These are phyloP conservation scores for Lepidurus couesii DNA, from an alignment of 1,140 invertebrate species.

Conservation along the genomic window DNA sequence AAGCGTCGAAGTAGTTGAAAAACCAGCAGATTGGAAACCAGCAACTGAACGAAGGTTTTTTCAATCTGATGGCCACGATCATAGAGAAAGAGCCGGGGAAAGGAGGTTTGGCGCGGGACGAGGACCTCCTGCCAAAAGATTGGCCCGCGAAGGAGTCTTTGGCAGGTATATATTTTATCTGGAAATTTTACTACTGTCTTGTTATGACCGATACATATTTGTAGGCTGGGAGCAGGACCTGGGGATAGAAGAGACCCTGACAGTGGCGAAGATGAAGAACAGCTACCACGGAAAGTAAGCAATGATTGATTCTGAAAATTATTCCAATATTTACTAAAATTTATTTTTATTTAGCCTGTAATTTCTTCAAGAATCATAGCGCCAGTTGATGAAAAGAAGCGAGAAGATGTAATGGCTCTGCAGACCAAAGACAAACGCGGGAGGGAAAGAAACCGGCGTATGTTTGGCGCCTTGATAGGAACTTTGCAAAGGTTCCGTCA, in stretches of 20 bases:
- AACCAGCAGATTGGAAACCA: not conserved
- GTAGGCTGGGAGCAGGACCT: slow-evolving; percentile 26
- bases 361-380: slow-evolving; percentile 48
- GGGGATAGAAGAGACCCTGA: slow-evolving; percentile 40
- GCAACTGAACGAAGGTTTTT: not conserved
- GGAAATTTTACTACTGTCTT: not conserved
- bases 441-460: slow-evolving; percentile 77
- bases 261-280: slow-evolving; percentile 45
- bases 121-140: slow-evolving; percentile 40
- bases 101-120: slow-evolving; percentile 5
- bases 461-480: slow-evolving; percentile 90
- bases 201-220: not conserved
- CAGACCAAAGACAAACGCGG: slow-evolving; percentile 77
- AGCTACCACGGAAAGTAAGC: slow-evolving; percentile 42
- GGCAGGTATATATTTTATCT: slow-evolving; percentile 38
- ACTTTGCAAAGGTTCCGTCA: slow-evolving; percentile 92
- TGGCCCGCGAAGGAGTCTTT: slow-evolving; percentile 40
- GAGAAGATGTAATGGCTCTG: slow-evolving; percentile 70
- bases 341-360: slow-evolving; percentile 43
- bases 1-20: not conserved
- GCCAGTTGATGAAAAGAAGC: slow-evolving; percentile 48
- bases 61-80: not conserved
- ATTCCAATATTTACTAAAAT: slow-evolving; percentile 25
- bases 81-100: not conserved
- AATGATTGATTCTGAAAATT: slow-evolving; percentile 27